These are phyloP conservation scores for Nasua narica DNA, from an alignment of 2,797 vertebrate genomes.

Conservation along the genomic window DNA sequence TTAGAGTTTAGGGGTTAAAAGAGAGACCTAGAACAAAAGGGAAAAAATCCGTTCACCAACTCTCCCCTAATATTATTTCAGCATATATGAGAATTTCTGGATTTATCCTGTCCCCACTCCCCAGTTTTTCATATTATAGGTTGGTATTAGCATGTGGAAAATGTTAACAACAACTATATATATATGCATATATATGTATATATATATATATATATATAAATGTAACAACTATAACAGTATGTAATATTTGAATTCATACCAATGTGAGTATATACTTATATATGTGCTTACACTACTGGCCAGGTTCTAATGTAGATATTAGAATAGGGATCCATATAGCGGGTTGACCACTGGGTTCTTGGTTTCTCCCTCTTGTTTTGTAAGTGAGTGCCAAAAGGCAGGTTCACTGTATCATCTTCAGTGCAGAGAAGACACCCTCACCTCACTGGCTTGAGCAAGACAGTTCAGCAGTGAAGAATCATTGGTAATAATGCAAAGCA, in stretches of 20 bases:
- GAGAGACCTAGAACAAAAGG: neutral
- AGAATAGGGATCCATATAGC: neutral
- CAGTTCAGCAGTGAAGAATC: neutral
- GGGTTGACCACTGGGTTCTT: neutral
- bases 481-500: neutral
- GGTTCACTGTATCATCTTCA: neutral
- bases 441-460: neutral
- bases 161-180: too few species aligned
- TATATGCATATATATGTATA: too few species aligned
- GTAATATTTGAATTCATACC: neutral
- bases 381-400: neutral
- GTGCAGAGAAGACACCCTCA: neutral
- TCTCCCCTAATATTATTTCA: neutral
- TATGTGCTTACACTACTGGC: neutral
- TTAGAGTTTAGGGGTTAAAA: neutral
- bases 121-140: neutral
- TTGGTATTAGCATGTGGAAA: neutral
- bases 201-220: neutral
- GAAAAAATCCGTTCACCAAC: neutral
- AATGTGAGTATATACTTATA: neutral
- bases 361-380: neutral
- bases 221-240: neutral
- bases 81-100: neutral
- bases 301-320: neutral
- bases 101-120: neutral